Conservation (phyloP, 2,797 vertebrate genomes). For the Myotis myotis region DNA sequence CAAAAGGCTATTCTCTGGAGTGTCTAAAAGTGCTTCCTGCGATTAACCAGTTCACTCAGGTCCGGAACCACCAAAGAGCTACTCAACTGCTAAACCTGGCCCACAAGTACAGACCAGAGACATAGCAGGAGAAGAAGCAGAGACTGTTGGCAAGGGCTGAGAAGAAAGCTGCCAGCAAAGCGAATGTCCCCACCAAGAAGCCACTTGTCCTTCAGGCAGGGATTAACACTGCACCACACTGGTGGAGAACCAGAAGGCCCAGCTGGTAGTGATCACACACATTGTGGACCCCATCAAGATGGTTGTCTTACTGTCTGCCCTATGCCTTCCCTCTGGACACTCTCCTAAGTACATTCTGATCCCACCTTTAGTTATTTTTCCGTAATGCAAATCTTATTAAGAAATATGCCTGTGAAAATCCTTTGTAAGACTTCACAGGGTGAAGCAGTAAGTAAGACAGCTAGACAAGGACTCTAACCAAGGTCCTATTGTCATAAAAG, state of each 20-base stretch:
- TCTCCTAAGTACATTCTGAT: neutral
- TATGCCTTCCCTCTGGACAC: neutral
- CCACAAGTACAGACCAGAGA: conserved; percentile 97
- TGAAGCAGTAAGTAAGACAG: neutral
- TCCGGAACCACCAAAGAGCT: conserved; percentile 96
- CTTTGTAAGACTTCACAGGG: neutral
- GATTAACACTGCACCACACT: conserved; percentile 94
- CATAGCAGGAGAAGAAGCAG: conserved; percentile 96
- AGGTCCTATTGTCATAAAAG: neutral
- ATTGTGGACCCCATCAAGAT: conserved; percentile 93
- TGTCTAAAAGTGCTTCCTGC: conserved; percentile 97
- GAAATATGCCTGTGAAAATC: neutral
- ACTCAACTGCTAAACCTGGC: conserved; percentile 98
- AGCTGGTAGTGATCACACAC: conserved; percentile 95
- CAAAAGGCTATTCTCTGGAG: conserved; percentile 96
- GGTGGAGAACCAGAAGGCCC: conserved; percentile 98
- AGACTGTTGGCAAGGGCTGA: conserved; percentile 95
- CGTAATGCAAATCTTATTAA: neutral
- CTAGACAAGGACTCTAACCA: neutral
- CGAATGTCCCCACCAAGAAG: conserved; percentile 94
- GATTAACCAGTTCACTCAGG: conserved; percentile 98
- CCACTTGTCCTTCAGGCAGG: conserved; percentile 94
- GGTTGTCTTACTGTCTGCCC: neutral
- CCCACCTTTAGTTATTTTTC: neutral
- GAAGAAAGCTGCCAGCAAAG: conserved; percentile 97